Conservation (phyloP, 2,113 vertebrate species). For the Apodemus speciosus region DNA sequence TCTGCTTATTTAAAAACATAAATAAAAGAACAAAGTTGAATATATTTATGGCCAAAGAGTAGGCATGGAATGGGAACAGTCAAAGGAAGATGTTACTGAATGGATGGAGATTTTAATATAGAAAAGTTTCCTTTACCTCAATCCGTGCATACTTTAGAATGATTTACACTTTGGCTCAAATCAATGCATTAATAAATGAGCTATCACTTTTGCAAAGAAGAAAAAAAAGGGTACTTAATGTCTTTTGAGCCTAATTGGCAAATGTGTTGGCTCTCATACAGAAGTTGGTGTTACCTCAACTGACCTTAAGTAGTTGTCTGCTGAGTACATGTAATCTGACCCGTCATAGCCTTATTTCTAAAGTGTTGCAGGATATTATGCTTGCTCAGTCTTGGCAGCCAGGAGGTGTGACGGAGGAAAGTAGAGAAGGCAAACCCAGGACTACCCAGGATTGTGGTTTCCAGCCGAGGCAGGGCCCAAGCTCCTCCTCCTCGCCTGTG, state of each 20-base stretch:
- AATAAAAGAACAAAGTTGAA: neutral
- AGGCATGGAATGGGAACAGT: neutral
- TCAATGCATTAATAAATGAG: slow-evolving; percentile 64
- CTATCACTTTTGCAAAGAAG: neutral
- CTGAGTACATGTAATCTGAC: neutral
- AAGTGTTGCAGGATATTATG: neutral
- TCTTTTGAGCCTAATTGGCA: slow-evolving; percentile 32
- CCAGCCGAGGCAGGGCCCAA: neutral
- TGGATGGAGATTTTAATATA: slow-evolving; percentile 56
- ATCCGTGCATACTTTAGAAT: neutral
- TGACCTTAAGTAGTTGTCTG: neutral
- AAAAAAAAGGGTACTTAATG: neutral
- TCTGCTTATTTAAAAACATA: neutral
- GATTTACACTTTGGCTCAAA: slow-evolving; percentile 56
- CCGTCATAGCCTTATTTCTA: neutral
- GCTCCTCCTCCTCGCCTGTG: neutral
- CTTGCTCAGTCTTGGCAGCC: neutral
- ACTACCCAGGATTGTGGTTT: neutral
- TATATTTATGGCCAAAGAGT: neutral
- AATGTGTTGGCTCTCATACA: slow-evolving; percentile 38
- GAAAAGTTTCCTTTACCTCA: slow-evolving; percentile 26
- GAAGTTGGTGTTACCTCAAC: slow-evolving; percentile 36
- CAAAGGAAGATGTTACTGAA: slow-evolving; percentile 24
- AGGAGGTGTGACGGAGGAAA: neutral
- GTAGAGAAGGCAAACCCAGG: neutral